Percentiles rank a stretch among this genome's conserved stretches.
These are phyloP conservation scores for Hydropsyche betteni DNA, from an alignment of 2,888 invertebrate species.

Conservation along the genomic window DNA sequence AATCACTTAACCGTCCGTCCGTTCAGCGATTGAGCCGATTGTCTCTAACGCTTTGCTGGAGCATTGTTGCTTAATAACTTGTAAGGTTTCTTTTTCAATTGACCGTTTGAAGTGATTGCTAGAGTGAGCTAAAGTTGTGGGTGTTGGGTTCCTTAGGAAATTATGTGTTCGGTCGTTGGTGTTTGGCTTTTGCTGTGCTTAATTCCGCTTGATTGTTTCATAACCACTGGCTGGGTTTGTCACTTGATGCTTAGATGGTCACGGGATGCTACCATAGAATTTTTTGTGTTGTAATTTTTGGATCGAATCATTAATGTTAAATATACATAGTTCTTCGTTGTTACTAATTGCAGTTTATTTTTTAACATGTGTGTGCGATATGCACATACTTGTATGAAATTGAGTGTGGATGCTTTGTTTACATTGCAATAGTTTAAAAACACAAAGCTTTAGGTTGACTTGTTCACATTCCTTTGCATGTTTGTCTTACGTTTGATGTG, in stretches of 20 bases:
- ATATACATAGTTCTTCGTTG: no score
- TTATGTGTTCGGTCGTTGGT: conserved; percentile 45
- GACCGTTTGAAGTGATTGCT: conserved; percentile 32
- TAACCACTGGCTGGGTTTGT: conserved; percentile 18
- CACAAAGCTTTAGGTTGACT: conserved; percentile 19
- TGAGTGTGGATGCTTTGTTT: no score
- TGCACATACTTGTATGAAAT: no score
- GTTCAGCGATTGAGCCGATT: neutral
- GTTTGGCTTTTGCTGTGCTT: conserved; percentile 49
- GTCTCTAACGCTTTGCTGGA: no score
- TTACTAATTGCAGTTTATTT: no score
- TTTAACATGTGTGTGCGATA: no score
- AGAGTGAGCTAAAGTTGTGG: conserved; percentile 34
- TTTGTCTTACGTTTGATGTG: neutral
- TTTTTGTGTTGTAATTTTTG: neutral
- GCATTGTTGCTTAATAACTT: no score
- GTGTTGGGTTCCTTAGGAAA: conserved; percentile 26
- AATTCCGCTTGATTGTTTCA: conserved; percentile 32
- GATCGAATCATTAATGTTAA: no score
- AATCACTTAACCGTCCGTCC: conserved; percentile 13
- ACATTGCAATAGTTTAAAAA: neutral
- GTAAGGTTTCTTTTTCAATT: no score
- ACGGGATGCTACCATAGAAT: conserved; percentile 22
- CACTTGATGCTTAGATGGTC: conserved; percentile 32
- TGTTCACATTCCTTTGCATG: conserved; percentile 12